Base-by-base conservation (phyloP, 2,797 vertebrate genomes). In the Paedocypris micromegethes region DNA sequence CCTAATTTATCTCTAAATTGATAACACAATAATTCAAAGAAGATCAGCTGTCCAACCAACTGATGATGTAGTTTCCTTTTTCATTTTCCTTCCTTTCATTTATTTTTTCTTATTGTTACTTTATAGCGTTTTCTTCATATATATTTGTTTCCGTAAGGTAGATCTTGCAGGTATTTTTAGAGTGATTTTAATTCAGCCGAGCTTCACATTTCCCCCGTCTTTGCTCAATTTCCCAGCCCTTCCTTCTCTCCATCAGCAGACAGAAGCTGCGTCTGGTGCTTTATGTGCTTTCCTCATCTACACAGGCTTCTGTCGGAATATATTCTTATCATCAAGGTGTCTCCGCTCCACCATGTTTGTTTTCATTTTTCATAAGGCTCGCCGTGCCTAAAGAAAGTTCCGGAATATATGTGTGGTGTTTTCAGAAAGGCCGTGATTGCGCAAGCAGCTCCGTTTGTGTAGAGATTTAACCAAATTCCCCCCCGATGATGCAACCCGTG, bases 151-250 rank as follows among this genome's bases (percentile, higher is more conserved):
- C 23, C 23, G 1, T 23, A 23, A 23, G 23, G 23, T 23, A 23
- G 23, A 23, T 23, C 23, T 53, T 57, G 57, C 52, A n/a, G 55
- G 68, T 80, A 76, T 78, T 79, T 73, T 65, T 75, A 75, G 64
- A 58, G 50, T 58, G 64, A 66, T 75, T 79, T 65, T 74, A 74
- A 76, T 76, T 76, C 59, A 74, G 54, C 8, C 0, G 42, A 3
- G 2, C 72, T 73, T 48, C 50, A 63, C 47, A 70, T 67, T 76
- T 59, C 58, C 66, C 68, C 57, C 40, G 53, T 62, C 56, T 46
- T 62, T 42, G 60, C 46, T 52, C 66, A 66, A 68, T 77, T 71
- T 75, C 64, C 60, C 53, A 23, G 54, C 23, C 39, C 56, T 72
- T 57, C 65, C 51, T 66, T 37, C 9, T 5, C 64, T 63, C 42